Percentiles rank a stretch among this genome's conserved stretches.
phyloP scores from a whole-genome alignment of 2,797 vertebrate genomes.

The Liasis olivaceus region DNA sequence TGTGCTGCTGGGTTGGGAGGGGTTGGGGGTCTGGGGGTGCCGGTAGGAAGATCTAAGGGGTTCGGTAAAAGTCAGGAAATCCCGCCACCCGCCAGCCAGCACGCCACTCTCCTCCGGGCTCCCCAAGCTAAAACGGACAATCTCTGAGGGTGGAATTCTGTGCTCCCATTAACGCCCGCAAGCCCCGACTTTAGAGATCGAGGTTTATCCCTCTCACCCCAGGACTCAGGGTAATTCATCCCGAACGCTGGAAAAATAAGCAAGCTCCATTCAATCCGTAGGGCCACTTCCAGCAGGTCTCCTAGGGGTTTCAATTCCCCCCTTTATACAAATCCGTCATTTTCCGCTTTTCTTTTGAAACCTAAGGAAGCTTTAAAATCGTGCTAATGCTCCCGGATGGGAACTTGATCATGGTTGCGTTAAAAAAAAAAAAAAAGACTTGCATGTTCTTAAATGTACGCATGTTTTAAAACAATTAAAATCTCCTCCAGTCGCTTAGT shows the following conservation, averaged over 20 bases:
- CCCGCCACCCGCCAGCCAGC: not conserved
- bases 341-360: not conserved
- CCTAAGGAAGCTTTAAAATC: not conserved
- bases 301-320: not conserved
- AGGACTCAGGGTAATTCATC: not conserved
- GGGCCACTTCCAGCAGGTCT: not conserved
- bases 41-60: too few species aligned
- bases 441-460: not conserved
- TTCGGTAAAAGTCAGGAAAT: not conserved
- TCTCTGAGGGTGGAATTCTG: not conserved
- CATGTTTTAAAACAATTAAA: not conserved
- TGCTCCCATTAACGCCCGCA: not conserved
- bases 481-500: not conserved
- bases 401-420: not conserved
- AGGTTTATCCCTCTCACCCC: not conserved
- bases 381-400: not conserved
- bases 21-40: not conserved
- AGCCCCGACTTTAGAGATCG: not conserved
- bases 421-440: not conserved
- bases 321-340: not conserved
- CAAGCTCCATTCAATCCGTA: not conserved
- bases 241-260: not conserved
- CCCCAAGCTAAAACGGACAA: not conserved
- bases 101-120: not conserved
- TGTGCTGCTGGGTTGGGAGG: not conserved